Evolutionary conservation across 2,888 invertebrate species (phyloP).

Genomic region (Rapana venosa): DNA sequence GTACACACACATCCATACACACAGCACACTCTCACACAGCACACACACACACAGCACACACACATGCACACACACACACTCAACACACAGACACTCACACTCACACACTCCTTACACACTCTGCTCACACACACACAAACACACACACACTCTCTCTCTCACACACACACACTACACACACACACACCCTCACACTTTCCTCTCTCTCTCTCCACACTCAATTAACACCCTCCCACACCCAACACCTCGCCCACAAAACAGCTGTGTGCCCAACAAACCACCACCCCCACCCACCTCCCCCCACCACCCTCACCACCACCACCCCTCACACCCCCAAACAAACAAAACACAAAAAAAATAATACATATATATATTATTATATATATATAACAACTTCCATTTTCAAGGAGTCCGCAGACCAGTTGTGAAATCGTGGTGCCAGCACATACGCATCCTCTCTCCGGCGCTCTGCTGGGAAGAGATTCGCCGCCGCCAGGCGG

Average conservation of each 20-base stretch:
- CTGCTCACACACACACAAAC: not conserved
- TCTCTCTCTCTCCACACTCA: not conserved
- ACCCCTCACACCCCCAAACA: not conserved
- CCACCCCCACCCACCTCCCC: too few relatives aligned
- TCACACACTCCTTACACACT: not conserved
- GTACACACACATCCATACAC: too few relatives aligned
- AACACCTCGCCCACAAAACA: not conserved
- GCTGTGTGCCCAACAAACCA: not conserved
- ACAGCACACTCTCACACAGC: too few relatives aligned
- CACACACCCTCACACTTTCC: not conserved
- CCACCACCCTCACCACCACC: not conserved
- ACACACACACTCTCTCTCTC: not conserved
- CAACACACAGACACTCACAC: not conserved
- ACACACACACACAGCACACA: not conserved
- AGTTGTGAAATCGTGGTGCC: slow-evolving; percentile 37
- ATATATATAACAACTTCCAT: not conserved
- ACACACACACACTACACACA: not conserved
- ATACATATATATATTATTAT: not conserved
- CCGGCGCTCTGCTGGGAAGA: slow-evolving; percentile 43
- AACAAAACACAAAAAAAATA: not conserved
- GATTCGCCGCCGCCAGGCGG: slow-evolving; percentile 29
- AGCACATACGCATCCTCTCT: slow-evolving; percentile 28
- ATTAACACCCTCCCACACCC: too few relatives aligned
- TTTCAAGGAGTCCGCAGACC: slow-evolving; percentile 15
- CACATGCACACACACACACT: not conserved